These are phyloP conservation scores for Desmodus rotundus DNA, from an alignment of 2,113 vertebrate species.

Conservation along the genomic window DNA sequence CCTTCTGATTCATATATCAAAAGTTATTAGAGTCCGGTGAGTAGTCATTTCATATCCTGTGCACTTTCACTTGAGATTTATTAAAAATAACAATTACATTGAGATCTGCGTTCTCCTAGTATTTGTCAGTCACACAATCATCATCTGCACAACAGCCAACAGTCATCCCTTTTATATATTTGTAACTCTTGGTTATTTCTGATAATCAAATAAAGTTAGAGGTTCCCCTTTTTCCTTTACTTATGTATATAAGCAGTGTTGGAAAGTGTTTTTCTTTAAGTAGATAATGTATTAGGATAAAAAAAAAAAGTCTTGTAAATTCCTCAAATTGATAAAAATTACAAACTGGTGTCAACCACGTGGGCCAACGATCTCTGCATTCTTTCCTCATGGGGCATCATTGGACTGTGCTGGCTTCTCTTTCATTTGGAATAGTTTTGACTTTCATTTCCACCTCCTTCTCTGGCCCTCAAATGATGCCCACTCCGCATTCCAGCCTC, in stretches of 20 bases:
- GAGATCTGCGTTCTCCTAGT: not conserved
- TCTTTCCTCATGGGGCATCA: not conserved
- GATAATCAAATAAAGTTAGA: not conserved
- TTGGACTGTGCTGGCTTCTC: not conserved
- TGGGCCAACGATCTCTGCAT: not conserved
- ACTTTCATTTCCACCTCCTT: not conserved
- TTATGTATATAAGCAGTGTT: not conserved
- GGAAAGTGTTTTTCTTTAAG: not conserved
- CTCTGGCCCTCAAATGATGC: not conserved
- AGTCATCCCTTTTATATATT: not conserved
- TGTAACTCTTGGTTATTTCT: not conserved
- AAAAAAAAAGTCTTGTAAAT: not conserved
- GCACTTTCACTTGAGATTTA: not conserved
- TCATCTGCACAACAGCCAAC: not conserved
- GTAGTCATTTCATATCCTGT: not conserved
- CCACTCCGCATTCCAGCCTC: not conserved
- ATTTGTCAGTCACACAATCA: not conserved
- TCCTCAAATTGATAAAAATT: not conserved
- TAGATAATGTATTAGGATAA: not conserved
- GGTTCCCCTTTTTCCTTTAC: not conserved
- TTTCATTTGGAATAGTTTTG: not conserved
- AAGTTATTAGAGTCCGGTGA: not conserved
- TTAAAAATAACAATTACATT: not conserved
- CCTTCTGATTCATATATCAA: constrained; percentile 20
- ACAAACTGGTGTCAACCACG: not conserved